phyloP scores from a whole-genome alignment of 2,888 invertebrate genomes.

The Tiliacea citrago region DNA sequence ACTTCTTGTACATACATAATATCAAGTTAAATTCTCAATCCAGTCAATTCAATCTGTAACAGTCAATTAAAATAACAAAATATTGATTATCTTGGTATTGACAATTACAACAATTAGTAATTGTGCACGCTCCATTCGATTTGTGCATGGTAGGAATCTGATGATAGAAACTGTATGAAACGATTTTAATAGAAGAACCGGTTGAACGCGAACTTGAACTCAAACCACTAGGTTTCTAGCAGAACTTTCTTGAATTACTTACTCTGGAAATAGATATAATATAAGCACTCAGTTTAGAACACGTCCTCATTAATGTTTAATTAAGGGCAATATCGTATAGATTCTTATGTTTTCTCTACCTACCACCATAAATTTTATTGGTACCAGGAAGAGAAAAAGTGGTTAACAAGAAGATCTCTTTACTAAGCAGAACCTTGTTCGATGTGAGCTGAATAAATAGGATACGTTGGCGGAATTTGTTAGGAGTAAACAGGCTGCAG shows the following conservation, averaged over 20 bases:
- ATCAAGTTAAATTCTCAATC: conserved; percentile 32
- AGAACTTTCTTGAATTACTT: conserved; percentile 51
- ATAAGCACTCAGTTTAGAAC: conserved; percentile 17
- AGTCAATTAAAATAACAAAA: conserved; percentile 58
- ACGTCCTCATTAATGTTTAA: conserved; percentile 26
- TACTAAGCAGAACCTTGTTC: conserved; percentile 21
- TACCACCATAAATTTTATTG: conserved; percentile 8
- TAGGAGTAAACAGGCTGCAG: neutral
- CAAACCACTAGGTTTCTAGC: conserved; percentile 43
- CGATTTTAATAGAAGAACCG: conserved; percentile 65
- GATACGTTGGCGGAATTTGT: conserved; percentile 23
- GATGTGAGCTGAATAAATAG: conserved; percentile 24
- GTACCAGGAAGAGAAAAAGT: conserved; percentile 28
- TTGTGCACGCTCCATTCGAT: conserved; percentile 65
- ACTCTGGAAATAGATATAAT: conserved; percentile 37
- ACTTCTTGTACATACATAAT: conserved; percentile 13
- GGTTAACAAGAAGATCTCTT: conserved; percentile 8
- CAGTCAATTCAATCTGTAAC: conserved; percentile 60
- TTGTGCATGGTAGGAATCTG: conserved; percentile 62
- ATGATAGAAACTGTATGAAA: conserved; percentile 61
- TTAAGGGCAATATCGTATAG: conserved; percentile 26
- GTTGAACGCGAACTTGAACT: conserved; percentile 58
- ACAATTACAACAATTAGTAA: conserved; percentile 67
- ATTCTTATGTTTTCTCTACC: conserved; percentile 28
- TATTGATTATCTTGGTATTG: conserved; percentile 66